Percentiles rank a stretch among this genome's conserved stretches.
Conservation (phyloP, 2,113 vertebrate species). For the Copsychus sechellarum region DNA sequence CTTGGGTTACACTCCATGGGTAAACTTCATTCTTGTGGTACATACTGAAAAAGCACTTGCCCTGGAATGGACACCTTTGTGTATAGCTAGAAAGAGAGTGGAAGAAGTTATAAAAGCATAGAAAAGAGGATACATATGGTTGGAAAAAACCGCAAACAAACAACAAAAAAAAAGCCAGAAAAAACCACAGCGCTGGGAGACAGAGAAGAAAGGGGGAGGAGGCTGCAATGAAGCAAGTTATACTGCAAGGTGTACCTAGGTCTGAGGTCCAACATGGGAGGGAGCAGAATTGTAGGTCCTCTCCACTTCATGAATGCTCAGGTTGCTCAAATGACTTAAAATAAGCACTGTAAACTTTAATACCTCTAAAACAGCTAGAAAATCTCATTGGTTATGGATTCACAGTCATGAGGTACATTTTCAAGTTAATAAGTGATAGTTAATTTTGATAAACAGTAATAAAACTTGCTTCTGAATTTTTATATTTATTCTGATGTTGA, state of each 20-base stretch:
- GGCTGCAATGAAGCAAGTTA: background rate
- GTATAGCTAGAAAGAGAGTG: background rate
- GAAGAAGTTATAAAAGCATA: background rate
- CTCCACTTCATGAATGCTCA: background rate
- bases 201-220: background rate
- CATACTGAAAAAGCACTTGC: background rate
- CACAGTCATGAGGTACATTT: background rate
- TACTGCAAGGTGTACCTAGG: accelerated
- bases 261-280: background rate
- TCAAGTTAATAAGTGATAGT: background rate
- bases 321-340: background rate
- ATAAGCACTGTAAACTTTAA: accelerated
- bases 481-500: background rate
- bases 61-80: background rate
- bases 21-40: background rate
- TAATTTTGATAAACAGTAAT: background rate
- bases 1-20: background rate
- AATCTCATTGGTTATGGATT: background rate
- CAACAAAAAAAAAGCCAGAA: background rate
- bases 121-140: background rate
- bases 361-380: background rate
- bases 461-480: conserved; percentile 10
- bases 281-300: background rate
- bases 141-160: background rate
- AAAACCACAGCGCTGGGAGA: background rate